Conservation (phyloP, 2,888 invertebrate genomes). For the Matsumyia berberina region DNA sequence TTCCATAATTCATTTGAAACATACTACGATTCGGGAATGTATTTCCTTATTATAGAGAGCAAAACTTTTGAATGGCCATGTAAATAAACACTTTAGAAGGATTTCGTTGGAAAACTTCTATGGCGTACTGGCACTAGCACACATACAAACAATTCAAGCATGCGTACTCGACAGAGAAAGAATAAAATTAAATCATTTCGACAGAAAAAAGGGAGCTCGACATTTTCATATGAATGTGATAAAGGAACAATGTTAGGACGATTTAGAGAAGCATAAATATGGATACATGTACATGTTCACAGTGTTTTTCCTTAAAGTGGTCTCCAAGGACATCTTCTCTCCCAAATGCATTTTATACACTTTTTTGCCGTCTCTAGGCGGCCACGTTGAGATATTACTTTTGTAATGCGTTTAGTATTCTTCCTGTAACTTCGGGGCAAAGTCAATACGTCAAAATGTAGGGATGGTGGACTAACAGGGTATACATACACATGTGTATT, state of each 20-base stretch:
- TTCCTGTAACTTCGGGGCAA: constrained; percentile 15
- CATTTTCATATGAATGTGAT: constrained; percentile 43
- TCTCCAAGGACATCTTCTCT: constrained; percentile 60
- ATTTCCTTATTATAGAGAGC: background rate
- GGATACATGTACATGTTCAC: background rate
- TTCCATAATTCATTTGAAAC: constrained; percentile 47
- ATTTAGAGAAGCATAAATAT: constrained; percentile 13
- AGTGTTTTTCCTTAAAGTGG: constrained; percentile 11
- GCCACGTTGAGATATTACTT: constrained; percentile 62
- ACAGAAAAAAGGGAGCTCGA: constrained; percentile 43
- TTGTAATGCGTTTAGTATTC: constrained; percentile 52
- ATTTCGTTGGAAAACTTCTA: constrained; percentile 33
- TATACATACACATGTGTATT: background rate
- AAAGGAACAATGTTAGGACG: constrained; percentile 41
- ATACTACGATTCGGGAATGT: constrained; percentile 1
- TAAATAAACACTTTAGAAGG: constrained; percentile 47
- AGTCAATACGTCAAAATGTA: constrained; percentile 32
- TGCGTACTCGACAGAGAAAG: constrained; percentile 23
- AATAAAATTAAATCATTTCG: constrained; percentile 52
- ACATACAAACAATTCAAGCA: constrained; percentile 32
- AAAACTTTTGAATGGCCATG: constrained; percentile 30
- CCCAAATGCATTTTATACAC: constrained; percentile 46
- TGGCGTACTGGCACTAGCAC: background rate
- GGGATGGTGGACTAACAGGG: background rate
- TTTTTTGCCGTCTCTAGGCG: constrained; percentile 38